Evolutionary conservation across 1,140 invertebrate species (phyloP).

Genomic region (Calephelis virginiensis): DNA sequence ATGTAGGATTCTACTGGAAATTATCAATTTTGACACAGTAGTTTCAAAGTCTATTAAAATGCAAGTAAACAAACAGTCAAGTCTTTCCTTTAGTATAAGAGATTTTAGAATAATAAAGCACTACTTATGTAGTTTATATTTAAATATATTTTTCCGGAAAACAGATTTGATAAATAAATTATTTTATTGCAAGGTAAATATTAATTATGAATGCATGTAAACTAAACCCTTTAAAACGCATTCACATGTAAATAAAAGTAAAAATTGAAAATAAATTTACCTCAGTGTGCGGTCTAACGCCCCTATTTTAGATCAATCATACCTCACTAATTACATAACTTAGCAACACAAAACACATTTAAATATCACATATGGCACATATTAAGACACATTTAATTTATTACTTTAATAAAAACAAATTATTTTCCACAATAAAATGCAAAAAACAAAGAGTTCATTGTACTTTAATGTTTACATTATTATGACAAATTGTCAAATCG

Average conservation of each 20-base stretch:
- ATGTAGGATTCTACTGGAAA: too few species aligned
- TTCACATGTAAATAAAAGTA: too few species aligned
- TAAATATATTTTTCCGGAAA: too few species aligned
- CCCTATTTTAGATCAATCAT: constrained; percentile 24
- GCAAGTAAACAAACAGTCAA: too few species aligned
- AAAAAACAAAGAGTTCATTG: constrained; percentile 52
- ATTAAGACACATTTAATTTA: constrained; percentile 47
- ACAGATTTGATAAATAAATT: too few species aligned
- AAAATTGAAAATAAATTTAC: constrained; percentile 14
- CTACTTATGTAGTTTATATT: too few species aligned
- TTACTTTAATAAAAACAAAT: constrained; percentile 34
- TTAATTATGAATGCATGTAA: too few species aligned
- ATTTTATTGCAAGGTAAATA: too few species aligned
- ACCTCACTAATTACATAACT: constrained; percentile 18
- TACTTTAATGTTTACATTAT: constrained; percentile 58
- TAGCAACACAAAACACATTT: constrained; percentile 21
- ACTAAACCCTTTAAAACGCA: neutral
- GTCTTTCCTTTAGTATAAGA: too few species aligned
- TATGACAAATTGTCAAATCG: constrained; percentile 45
- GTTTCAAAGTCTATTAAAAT: too few species aligned
- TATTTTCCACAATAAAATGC: constrained; percentile 37
- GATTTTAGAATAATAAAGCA: too few species aligned
- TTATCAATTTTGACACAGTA: too few species aligned
- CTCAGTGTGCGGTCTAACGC: constrained; percentile 24
- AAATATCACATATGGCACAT: constrained; percentile 22